Base-by-base conservation (phyloP, 2,113 vertebrate species). In the Cinclus cinclus region DNA sequence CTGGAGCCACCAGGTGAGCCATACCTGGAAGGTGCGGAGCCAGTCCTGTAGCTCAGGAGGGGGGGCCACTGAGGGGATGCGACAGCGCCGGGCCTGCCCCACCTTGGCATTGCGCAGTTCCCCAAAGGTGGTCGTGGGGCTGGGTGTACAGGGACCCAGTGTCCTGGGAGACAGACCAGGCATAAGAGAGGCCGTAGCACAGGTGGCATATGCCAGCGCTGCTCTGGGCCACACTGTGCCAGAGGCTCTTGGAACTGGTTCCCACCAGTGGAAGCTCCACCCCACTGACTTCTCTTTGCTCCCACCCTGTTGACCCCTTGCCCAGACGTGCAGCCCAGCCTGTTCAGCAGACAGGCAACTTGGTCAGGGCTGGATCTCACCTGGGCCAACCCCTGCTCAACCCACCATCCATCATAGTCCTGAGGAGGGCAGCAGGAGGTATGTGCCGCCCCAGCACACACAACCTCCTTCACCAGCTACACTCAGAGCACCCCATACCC, bases 1-100 rank as follows among this genome's bases (percentile, higher is more conserved):
- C 60, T 13, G 63, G 31, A 73, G 47, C 6, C 23, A 19, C 37
- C 33, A 59, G 15, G 33, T 0, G 15, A 28, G 24, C 86, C 19
- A 2, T 81, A 97, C 97, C 97, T 97, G 97, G 92, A 97, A 97
- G 52, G 95, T 97, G n/a, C 93, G 92, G 15, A 97, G 96, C 97
- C 97, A 97, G 74, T 96, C 97, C 94, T 97, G 97, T 13, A 97
- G 94, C 63, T 97, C 96, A 0, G 96, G 89, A 0, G 97, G 97
- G 1, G 97, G 97, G 0, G 75, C 64, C 3, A 96, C 67, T 0
- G 96, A 79, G 22, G 96, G 94, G 41, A 97, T 94, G 42, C 19
- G 76, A 1, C 96, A 92, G 22, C 97, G 96, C 55, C 96, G 96
- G 2, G 71, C 81, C 71, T 68, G 95, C 22, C 91, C 94, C 0